phyloP scores from a whole-genome alignment of 2,113 vertebrate species.

The Ciconia boyciana region DNA sequence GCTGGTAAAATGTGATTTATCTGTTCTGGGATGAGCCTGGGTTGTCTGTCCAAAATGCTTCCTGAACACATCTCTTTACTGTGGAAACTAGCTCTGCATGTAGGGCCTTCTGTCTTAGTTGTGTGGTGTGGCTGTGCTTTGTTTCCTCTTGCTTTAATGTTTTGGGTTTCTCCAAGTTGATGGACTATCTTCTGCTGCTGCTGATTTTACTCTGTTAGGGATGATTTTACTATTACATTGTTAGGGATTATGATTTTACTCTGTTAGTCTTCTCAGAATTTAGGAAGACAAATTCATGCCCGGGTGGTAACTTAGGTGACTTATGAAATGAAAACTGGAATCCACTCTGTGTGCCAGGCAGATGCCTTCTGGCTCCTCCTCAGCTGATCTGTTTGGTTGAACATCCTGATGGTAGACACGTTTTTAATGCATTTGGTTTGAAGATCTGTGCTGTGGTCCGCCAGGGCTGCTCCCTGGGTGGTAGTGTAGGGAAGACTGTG shows the following conservation, averaged over 20 bases:
- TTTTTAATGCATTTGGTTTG: background rate
- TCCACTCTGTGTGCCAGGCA: background rate
- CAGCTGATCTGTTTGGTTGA: background rate
- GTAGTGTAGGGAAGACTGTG: background rate
- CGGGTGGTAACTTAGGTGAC: background rate
- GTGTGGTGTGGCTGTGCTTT: background rate
- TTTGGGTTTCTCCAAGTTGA: background rate
- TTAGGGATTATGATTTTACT: too few relatives aligned
- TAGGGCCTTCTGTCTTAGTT: background rate
- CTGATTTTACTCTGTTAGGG: too few relatives aligned
- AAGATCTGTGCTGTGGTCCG: background rate
- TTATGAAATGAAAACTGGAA: background rate
- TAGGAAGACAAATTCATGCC: background rate
- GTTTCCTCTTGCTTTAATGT: background rate
- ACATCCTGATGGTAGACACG: background rate
- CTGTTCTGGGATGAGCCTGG: background rate
- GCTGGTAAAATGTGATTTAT: background rate
- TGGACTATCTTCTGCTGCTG: background rate
- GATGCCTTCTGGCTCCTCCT: background rate
- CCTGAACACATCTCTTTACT: background rate
- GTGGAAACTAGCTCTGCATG: background rate
- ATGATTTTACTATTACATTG: too few relatives aligned
- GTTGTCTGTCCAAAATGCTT: background rate
- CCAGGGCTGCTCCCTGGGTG: background rate
- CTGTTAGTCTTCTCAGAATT: background rate